These are phyloP conservation scores for Glyphotaelius pellucidus DNA, from an alignment of 2,888 invertebrate genomes.

Conservation along the genomic window DNA sequence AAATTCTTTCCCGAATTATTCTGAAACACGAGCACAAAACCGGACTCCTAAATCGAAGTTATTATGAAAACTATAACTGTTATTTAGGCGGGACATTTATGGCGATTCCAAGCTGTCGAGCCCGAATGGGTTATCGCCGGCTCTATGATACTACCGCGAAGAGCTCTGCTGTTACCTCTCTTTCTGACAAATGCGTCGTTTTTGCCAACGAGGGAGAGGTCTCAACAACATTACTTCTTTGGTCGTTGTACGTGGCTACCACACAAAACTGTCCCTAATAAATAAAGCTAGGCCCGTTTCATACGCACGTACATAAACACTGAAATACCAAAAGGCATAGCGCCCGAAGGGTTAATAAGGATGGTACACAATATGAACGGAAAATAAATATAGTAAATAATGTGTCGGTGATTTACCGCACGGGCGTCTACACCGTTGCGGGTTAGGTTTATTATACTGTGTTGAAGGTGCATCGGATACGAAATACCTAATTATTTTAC, in stretches of 20 bases:
- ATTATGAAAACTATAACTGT: conserved; percentile 57
- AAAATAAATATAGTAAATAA: background rate
- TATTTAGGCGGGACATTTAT: conserved; percentile 61
- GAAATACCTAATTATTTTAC: background rate
- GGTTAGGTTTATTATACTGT: background rate
- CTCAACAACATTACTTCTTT: background rate
- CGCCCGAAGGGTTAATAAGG: background rate
- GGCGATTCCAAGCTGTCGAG: conserved; percentile 55
- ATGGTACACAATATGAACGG: background rate
- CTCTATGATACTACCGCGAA: background rate
- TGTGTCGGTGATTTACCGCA: background rate
- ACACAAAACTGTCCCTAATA: conserved; percentile 26
- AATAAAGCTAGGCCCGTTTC: conserved; percentile 25
- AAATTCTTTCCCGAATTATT: background rate
- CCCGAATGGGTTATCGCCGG: conserved; percentile 45
- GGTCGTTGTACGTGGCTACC: background rate
- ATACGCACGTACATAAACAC: conserved; percentile 25
- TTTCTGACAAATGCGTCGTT: background rate
- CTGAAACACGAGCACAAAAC: background rate
- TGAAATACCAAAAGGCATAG: background rate
- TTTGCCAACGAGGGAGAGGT: background rate
- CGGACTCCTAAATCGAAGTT: background rate
- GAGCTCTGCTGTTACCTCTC: background rate
- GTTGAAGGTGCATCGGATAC: background rate
- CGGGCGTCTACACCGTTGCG: too few relatives aligned